A percentile compares a stretch with the other conserved stretches of the same genome.
phyloP scores from a whole-genome alignment of 2,797 vertebrate species.

The Eupleurogrammus muticus region DNA sequence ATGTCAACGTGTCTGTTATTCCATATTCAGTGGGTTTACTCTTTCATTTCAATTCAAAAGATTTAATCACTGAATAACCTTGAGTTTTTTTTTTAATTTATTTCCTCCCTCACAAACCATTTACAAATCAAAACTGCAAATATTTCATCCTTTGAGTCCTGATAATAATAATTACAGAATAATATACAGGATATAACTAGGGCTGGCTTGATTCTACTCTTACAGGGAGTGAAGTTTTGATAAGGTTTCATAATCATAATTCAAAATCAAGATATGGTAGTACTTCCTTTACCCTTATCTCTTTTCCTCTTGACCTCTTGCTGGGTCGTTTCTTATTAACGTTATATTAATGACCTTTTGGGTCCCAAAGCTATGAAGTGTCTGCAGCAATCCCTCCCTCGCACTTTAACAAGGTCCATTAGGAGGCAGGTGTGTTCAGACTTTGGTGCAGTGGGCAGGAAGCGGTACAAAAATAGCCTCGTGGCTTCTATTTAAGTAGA shows the following conservation, averaged over 20 bases:
- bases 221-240: not conserved
- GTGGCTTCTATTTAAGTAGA: not conserved
- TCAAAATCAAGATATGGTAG: too few relatives aligned
- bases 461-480: not conserved
- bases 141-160: too few relatives aligned
- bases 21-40: too few relatives aligned
- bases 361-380: conserved; percentile 30
- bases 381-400: conserved; percentile 42
- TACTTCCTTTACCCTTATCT: not conserved
- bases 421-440: conserved; percentile 33
- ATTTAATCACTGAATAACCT: too few relatives aligned
- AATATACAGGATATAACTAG: too few relatives aligned
- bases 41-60: too few relatives aligned
- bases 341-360: conserved; percentile 32
- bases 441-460: conserved; percentile 18
- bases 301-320: conserved; percentile 3
- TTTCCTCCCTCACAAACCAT: too few relatives aligned
- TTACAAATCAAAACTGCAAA: too few relatives aligned
- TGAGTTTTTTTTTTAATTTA: too few relatives aligned
- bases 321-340: conserved; percentile 29
- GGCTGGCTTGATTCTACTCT: too few relatives aligned
- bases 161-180: too few relatives aligned
- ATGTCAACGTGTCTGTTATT: too few relatives aligned
- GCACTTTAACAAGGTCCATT: conserved; percentile 56
- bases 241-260: not conserved